These are phyloP conservation scores for Scolanthus callimorphus DNA, from an alignment of 92 coral and sea anemone genomes.

Conservation along the genomic window DNA sequence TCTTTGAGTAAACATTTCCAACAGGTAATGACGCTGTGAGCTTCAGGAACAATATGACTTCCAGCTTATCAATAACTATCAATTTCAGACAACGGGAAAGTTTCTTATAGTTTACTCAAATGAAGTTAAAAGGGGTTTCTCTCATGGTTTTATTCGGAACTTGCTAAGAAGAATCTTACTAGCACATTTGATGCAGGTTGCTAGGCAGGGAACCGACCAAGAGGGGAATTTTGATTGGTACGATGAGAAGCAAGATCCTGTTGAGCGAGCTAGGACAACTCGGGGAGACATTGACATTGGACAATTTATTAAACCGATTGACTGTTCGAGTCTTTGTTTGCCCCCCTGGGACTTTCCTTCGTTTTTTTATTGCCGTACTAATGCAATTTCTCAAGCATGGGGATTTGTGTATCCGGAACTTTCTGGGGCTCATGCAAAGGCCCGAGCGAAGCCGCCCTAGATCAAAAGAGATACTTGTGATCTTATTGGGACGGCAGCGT, in stretches of 20 bases:
- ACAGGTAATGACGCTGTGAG: not conserved
- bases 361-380: not conserved
- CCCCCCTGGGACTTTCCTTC: not conserved
- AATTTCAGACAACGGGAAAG: too few species aligned
- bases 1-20: not conserved
- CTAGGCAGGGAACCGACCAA: constrained; percentile 16
- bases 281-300: not conserved
- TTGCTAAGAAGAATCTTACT: too few species aligned
- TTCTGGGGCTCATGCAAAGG: not conserved
- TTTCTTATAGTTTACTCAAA: too few species aligned
- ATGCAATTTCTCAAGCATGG: not conserved
- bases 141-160: too few species aligned
- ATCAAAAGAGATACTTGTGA: too few species aligned
- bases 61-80: too few species aligned
- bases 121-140: too few species aligned
- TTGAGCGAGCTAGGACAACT: too few species aligned
- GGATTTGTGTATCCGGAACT: not conserved
- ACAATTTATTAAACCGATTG: not conserved
- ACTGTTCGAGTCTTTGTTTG: not conserved
- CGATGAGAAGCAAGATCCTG: not conserved
- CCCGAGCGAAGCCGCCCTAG: too few species aligned
- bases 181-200: constrained; percentile 14
- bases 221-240: constrained; percentile 34
- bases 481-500: too few species aligned
- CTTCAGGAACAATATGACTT: too few species aligned